These are phyloP conservation scores for Ctena decussata DNA, from an alignment of 2,888 invertebrate species.

Conservation along the genomic window DNA sequence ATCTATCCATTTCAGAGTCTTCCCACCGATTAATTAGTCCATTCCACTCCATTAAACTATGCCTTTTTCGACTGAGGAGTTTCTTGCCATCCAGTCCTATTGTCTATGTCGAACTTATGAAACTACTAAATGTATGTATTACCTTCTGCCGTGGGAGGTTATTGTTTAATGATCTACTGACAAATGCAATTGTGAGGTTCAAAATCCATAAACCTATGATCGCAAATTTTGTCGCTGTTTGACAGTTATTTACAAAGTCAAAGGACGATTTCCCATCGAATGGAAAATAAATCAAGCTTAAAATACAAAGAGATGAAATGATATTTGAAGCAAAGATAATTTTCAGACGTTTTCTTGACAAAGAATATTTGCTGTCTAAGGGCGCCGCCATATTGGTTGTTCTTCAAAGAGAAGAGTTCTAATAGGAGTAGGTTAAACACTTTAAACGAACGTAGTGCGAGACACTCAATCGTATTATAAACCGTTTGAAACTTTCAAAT, in stretches of 20 bases:
- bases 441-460: no score
- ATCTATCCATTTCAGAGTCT: no score
- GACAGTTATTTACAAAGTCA: slow-evolving; percentile 51
- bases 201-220: slow-evolving; percentile 4
- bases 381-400: slow-evolving; percentile 69
- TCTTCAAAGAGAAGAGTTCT: slow-evolving; percentile 42
- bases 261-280: slow-evolving; percentile 42
- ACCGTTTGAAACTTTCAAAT: no score
- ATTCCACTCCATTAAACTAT: no score
- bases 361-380: slow-evolving; percentile 46
- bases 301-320: slow-evolving; percentile 14
- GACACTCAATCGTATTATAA: no score
- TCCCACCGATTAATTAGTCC: no score
- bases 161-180: background rate
- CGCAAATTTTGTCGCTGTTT: slow-evolving; percentile 47
- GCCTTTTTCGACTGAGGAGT: no score
- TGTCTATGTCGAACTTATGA: no score
- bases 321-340: slow-evolving; percentile 47
- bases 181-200: slow-evolving; percentile 3
- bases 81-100: no score
- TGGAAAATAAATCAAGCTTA: slow-evolving; percentile 43
- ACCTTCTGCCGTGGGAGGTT: no score
- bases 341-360: slow-evolving; percentile 61
- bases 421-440: no score
- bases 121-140: no score